Evolutionary conservation across 2,888 invertebrate genomes (phyloP), one percentile per base, ranked within the genome.

Genomic region (Drosophila fulvimacula): DNA sequence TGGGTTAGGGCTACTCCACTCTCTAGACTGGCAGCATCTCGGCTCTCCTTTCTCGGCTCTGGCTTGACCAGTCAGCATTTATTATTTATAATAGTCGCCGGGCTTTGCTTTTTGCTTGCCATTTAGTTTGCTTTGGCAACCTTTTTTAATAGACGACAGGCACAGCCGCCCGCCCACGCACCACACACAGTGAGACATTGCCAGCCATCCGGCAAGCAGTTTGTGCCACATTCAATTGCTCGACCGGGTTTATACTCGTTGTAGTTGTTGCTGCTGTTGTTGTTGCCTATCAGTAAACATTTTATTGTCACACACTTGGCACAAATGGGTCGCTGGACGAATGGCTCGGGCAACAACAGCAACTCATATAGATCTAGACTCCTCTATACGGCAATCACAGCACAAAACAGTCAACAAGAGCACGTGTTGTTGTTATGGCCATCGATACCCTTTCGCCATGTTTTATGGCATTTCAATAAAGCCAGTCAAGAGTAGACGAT

Each of bases 261-360:
- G 58, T 24, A 49, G 61, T 27, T 66, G 36, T 27, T 55, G 61
- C 2, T 57, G 57, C 36, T 46, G 67, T 65, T 79, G 83, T 61
- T 32, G 64, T 53, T 39, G 65, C 64, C 65, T 89, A 89, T 88
- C 89, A 83, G 82, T 85, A 88, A 88, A 88, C 85, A 85, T 88
- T 89, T 89, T 88, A 89, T 88, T 88, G 89, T 88, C 89, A 89
- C 81, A 85, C 85, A 82, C 88, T 88, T 82, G 88, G 80, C 80
- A 85, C 86, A 88, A 85, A 88, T 79, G 84, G 84, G 79, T 79
- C 78, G 76, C 63, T 30, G 57, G 51, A 62, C 61, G 53, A 61
- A 17, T 56, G 17, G 65, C 53, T 41, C 57, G 52, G 56, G 19
- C 21, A 32, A 13, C 21, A 51, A 38, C 30, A 32, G 21, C 44